Conservation (phyloP, 1,140 invertebrate species). For the Neodiprion virginianus region DNA sequence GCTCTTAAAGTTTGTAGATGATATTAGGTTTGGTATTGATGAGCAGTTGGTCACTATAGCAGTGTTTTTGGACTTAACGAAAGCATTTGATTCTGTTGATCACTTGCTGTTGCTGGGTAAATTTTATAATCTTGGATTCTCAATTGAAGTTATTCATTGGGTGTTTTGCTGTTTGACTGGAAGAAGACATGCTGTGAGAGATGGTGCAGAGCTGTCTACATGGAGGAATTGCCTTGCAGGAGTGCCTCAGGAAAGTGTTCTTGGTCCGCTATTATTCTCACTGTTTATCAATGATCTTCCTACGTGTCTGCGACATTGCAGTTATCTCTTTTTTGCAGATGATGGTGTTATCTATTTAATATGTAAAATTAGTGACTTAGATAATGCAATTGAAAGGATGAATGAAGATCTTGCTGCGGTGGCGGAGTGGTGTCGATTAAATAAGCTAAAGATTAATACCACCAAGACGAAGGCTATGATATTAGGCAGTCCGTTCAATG, state of each 20-base stretch:
- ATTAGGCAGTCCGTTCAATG: neutral
- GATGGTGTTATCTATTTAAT: neutral
- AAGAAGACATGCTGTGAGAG: neutral
- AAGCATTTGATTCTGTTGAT: constrained; percentile 25
- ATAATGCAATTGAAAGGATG: neutral
- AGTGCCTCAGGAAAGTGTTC: neutral
- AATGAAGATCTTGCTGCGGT: neutral
- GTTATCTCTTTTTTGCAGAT: neutral
- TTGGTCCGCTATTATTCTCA: neutral
- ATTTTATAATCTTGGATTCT: neutral
- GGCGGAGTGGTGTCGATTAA: neutral
- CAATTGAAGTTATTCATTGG: neutral
- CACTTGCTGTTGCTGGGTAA: neutral
- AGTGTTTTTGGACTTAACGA: constrained; percentile 18
- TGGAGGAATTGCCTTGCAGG: neutral
- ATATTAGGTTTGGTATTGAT: constrained; percentile 14
- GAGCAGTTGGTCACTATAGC: constrained; percentile 1
- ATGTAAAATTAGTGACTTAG: neutral
- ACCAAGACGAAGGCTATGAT: neutral
- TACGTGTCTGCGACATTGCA: neutral
- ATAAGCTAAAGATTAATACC: neutral
- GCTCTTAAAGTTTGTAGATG: constrained; percentile 14
- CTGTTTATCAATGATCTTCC: neutral
- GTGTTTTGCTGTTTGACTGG: neutral
- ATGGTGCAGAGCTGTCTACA: neutral